Conservation (phyloP, 2,888 invertebrate species). For the Aquatica leii region DNA sequence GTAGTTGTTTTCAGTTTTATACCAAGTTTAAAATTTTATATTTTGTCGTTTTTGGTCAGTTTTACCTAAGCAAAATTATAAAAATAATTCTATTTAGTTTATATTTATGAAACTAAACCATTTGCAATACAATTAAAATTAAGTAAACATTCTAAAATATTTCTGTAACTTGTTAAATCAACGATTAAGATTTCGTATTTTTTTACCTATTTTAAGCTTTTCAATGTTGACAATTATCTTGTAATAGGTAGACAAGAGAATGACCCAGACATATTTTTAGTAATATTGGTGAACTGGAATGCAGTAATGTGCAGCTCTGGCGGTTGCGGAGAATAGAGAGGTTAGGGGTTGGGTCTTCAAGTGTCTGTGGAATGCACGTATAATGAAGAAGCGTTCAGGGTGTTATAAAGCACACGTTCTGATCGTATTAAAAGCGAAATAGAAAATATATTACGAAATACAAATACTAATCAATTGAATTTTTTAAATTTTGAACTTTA, state of each 20-base stretch:
- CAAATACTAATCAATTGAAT: conserved; percentile 32
- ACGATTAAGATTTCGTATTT: too few species aligned
- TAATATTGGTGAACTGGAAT: conserved; percentile 60
- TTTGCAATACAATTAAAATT: too few species aligned
- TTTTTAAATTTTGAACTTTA: conserved; percentile 7
- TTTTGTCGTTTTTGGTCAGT: too few species aligned
- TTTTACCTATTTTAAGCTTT: conserved; percentile 9
- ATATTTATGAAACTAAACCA: too few species aligned
- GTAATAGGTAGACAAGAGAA: conserved; percentile 43
- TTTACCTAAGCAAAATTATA: too few species aligned
- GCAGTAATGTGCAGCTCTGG: conserved; percentile 57
- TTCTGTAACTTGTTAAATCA: too few species aligned
- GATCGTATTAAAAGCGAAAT: conserved; percentile 31
- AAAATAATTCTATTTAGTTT: too few species aligned
- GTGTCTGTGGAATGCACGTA: conserved; percentile 49
- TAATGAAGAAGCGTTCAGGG: conserved; percentile 41
- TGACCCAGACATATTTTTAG: conserved; percentile 48
- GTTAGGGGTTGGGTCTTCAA: conserved; percentile 40
- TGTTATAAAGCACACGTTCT: conserved; percentile 36
- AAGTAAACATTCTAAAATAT: too few species aligned
- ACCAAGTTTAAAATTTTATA: too few species aligned
- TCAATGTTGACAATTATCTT: conserved; percentile 27
- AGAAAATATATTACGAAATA: conserved; percentile 36
- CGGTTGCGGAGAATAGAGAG: conserved; percentile 44
- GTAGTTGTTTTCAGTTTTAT: too few species aligned